Evolutionary conservation across 1,140 invertebrate species (phyloP).

Genomic region (Aethina tumida): DNA sequence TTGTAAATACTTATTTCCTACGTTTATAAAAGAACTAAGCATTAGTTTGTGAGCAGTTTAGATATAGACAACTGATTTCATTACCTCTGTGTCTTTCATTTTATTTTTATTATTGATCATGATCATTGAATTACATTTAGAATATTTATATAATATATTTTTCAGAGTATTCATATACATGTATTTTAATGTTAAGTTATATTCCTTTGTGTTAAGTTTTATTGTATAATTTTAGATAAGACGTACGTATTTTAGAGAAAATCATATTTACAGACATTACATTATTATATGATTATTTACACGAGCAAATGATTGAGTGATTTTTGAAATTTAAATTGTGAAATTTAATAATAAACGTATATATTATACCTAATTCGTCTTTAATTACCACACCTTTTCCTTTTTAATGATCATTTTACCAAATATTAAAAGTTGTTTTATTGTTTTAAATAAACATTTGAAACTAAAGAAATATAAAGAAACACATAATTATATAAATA

Average conservation of each 20-base stretch:
- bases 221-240: conserved; percentile 8
- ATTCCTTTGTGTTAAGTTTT: conserved; percentile 20
- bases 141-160: conserved; percentile 27
- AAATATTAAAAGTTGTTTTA: too few relatives aligned
- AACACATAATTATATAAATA: too few relatives aligned
- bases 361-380: too few relatives aligned
- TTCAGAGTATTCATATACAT: conserved; percentile 33
- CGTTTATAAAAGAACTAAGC: conserved; percentile 1
- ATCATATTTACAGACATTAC: background rate
- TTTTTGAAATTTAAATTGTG: too few relatives aligned
- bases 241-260: conserved; percentile 2
- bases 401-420: too few relatives aligned
- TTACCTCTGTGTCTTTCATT: conserved; percentile 26
- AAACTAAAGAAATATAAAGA: too few relatives aligned
- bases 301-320: too few relatives aligned
- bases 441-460: too few relatives aligned
- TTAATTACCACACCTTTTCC: too few relatives aligned
- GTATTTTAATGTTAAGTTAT: conserved; percentile 18
- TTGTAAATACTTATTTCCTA: conserved; percentile 9
- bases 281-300: too few relatives aligned
- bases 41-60: conserved; percentile 1
- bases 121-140: conserved; percentile 14
- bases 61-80: conserved; percentile 18
- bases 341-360: too few relatives aligned
- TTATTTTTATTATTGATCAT: conserved; percentile 18